These are phyloP conservation scores for Lathronympha strigana DNA, from an alignment of 2,888 invertebrate genomes.

Conservation along the genomic window DNA sequence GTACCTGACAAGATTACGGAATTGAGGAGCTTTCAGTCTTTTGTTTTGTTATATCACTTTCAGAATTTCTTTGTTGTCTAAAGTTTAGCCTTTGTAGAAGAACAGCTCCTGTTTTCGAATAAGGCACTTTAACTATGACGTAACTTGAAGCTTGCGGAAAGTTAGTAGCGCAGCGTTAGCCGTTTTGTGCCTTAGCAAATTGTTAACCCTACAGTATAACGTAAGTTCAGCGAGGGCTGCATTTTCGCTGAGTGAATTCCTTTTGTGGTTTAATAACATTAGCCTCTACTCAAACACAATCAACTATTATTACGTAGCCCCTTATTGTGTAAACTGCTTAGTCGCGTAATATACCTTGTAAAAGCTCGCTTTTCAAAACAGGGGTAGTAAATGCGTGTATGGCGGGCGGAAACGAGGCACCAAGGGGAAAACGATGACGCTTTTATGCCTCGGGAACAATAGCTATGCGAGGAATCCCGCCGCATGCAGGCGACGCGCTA, in stretches of 20 bases:
- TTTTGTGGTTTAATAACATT: constrained; percentile 26
- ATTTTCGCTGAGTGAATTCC: constrained; percentile 17
- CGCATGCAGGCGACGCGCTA: constrained; percentile 42
- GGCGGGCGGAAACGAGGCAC: constrained; percentile 49
- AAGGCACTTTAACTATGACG: constrained; percentile 41
- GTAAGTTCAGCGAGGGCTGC: constrained; percentile 14
- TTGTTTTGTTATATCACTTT: constrained; percentile 7
- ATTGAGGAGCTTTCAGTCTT: constrained; percentile 8
- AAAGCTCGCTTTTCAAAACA: constrained; percentile 45
- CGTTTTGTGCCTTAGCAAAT: constrained; percentile 31
- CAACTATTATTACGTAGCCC: constrained; percentile 22
- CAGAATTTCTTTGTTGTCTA: constrained; percentile 13
- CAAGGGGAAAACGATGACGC: constrained; percentile 49
- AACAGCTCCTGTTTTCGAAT: constrained; percentile 17
- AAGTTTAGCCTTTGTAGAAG: constrained; percentile 20
- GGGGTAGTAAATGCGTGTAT: constrained; percentile 47
- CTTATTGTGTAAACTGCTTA: constrained; percentile 26
- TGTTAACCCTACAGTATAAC: constrained; percentile 32
- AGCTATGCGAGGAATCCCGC: constrained; percentile 52
- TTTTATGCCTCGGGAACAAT: constrained; percentile 55
- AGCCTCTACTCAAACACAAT: constrained; percentile 3
- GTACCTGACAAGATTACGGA: constrained; percentile 26
- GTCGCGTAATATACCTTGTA: constrained; percentile 45
- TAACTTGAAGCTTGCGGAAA: constrained; percentile 37
- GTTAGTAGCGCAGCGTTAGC: constrained; percentile 33